phyloP scores from a whole-genome alignment of 1,140 invertebrate genomes.

The Camponotus floridanus region DNA sequence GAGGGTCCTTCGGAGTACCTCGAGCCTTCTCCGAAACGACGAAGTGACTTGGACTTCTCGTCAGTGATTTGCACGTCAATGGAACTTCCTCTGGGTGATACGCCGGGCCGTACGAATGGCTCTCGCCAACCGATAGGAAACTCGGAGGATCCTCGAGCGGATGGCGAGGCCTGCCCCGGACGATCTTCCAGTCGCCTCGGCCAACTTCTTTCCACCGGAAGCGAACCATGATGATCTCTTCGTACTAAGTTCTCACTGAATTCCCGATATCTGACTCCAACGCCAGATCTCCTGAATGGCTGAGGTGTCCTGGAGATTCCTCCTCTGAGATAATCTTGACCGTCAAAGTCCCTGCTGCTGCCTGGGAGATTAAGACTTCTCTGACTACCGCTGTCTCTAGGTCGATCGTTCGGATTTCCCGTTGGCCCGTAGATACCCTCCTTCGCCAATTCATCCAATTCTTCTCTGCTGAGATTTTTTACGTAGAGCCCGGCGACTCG shows the following conservation, averaged over 20 bases:
- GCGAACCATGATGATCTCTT: slow-evolving; percentile 62
- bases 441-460: slow-evolving; percentile 75
- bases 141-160: slow-evolving; percentile 31
- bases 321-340: slow-evolving; percentile 56
- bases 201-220: slow-evolving; percentile 44
- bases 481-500: slow-evolving; percentile 79
- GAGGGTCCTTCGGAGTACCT: slow-evolving; percentile 5
- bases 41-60: not conserved
- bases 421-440: slow-evolving; percentile 75
- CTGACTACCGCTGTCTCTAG: slow-evolving; percentile 72
- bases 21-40: not conserved
- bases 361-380: slow-evolving; percentile 76
- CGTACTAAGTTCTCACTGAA: slow-evolving; percentile 1
- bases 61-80: slow-evolving; percentile 25
- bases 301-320: slow-evolving; percentile 76
- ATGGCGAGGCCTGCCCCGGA: not conserved
- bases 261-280: slow-evolving; percentile 26
- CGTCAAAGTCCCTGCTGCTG: slow-evolving; percentile 68
- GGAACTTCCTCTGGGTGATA: slow-evolving; percentile 18
- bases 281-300: slow-evolving; percentile 71
- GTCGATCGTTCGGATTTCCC: slow-evolving; percentile 70
- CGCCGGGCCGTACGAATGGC: not conserved
- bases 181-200: slow-evolving; percentile 35
- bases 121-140: slow-evolving; percentile 15
- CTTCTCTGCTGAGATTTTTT: slow-evolving; percentile 78